Base-by-base conservation (phyloP, 37 sponge, comb jelly and placozoan species). In the Theonella swinhoei region DNA sequence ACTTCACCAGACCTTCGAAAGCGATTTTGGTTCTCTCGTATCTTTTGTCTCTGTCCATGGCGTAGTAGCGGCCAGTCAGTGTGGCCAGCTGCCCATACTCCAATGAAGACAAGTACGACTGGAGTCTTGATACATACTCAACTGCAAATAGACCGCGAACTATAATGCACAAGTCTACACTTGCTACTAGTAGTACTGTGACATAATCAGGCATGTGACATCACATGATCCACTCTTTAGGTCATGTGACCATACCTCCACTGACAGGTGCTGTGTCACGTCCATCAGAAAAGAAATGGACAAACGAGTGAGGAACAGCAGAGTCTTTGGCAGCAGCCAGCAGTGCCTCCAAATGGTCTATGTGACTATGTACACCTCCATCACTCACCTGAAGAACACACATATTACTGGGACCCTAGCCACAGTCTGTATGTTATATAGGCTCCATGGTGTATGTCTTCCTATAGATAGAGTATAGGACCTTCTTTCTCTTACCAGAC, bases 261-360 rank as follows among this genome's bases (percentile, higher is more conserved):
- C 94, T 93, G 72, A 89, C 89, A 4, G 98, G 98, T 8, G 89
- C 72, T 19, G 98, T 98, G 90, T 98, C 98, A 33, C 98, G 77
- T 19, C 98, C 98, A 85, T 98, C 98, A 39, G 98, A 86, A 78
- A 98, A 95, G 88, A 98, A 98, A 74, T 98, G 98, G 9, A 98
- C 83, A 77, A 80, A 98, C 23, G 90, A 29, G 1, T 93, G 82
- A 0, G 86, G 90, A 20, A 95, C 90, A 62, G 64, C 80, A 19
- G 88, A 87, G 54, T 80, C 66, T 76, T 98, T 95, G 62, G 96
- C 94, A 5, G 88, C 92, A 9, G 71, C 75, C 36, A 98, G 80
- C 22, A 98, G 87, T 33, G 92, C 92, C 74, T 88, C 79, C 68
- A 91, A 74, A 78, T 98, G 98, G 31, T 83, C 65, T 24, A 98